These are phyloP conservation scores for Anaspis maculata DNA, from an alignment of 2,888 invertebrate species.

Conservation along the genomic window DNA sequence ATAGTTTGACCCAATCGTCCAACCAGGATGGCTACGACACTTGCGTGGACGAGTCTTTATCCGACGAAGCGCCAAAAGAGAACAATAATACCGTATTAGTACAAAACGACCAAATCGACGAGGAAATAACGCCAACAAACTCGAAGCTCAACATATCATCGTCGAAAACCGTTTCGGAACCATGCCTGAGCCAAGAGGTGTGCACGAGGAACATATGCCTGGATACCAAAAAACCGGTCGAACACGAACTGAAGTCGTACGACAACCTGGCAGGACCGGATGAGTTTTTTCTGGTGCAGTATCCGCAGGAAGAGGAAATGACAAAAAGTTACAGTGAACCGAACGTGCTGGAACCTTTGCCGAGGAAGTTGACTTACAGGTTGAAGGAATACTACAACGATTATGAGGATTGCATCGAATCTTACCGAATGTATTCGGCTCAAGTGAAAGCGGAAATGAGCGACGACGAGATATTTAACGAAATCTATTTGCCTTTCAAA, in stretches of 20 bases:
- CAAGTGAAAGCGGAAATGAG: conserved; percentile 31
- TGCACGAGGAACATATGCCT: conserved; percentile 29
- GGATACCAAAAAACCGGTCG: conserved; percentile 28
- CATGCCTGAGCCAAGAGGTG: conserved; percentile 22
- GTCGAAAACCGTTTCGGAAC: conserved; percentile 9
- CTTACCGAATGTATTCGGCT: conserved; percentile 35
- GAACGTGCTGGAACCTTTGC: conserved; percentile 28
- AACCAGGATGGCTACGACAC: conserved; percentile 51
- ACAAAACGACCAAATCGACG: conserved; percentile 13
- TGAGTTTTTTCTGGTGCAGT: conserved; percentile 40
- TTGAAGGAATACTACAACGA: conserved; percentile 56
- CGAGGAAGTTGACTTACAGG: conserved; percentile 24
- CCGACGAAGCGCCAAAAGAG: conserved; percentile 29
- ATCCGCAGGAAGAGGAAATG: conserved; percentile 26
- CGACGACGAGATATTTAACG: conserved; percentile 35
- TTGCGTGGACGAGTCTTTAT: conserved; percentile 53
- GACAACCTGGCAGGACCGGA: conserved; percentile 28
- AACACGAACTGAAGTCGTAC: conserved; percentile 29
- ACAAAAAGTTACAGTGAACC: conserved; percentile 35
- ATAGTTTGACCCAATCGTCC: conserved; percentile 17
- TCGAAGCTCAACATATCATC: conserved; percentile 22
- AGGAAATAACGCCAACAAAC: conserved; percentile 33
- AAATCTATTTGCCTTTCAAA: conserved; percentile 40
- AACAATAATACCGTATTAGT: conserved; percentile 13
- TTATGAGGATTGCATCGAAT: conserved; percentile 53